Evolutionary conservation across 1,140 invertebrate genomes (phyloP), one percentile per base, ranked within the genome.

Genomic region (Nixonia krombeini): DNA sequence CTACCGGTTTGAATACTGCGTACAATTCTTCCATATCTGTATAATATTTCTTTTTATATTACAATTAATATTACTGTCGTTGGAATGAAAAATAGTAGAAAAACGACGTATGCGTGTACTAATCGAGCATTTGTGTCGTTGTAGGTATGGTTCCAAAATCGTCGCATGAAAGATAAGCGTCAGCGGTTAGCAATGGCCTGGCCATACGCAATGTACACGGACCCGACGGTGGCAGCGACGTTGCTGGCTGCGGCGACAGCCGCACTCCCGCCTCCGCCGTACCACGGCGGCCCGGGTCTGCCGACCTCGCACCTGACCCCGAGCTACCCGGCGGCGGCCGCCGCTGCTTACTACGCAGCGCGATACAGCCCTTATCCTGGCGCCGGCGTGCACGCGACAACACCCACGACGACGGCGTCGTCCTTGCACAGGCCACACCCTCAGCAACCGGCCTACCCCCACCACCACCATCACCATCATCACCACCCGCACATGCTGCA

Each of bases 61-160:
- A n/a, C n/a, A n/a, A n/a, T n/a, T n/a, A n/a, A n/a, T n/a, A n/a
- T n/a, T n/a, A n/a, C n/a, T n/a, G n/a, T n/a, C n/a, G n/a, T n/a
- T n/a, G n/a, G n/a, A 2, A 21, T 21, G 2, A 21, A 21, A 21
- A 21, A 21, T 21, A 21, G 21, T 21, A 21, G 6, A 21, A 21
- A 21, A 21, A 3, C 21, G 2, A 6, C 21, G 21, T 3, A 21
- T 21, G 21, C 2, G 6, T 21, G 21, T 21, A n/a, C n/a, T n/a
- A n/a, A n/a, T n/a, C n/a, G n/a, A n/a, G n/a, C n/a, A n/a, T n/a
- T n/a, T n/a, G n/a, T 21, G 21, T 49, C 9, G 21, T 73, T 73
- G 0, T 86, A 96, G 95, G 96, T 99, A 1, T 99, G 97, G 97
- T 99, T 99, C 79, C 97, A 99, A 89, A 99, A 99, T 75, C 89